Evolutionary conservation across 2,113 vertebrate species (phyloP).

Genomic region (Brachyhypopomus occidentalis): DNA sequence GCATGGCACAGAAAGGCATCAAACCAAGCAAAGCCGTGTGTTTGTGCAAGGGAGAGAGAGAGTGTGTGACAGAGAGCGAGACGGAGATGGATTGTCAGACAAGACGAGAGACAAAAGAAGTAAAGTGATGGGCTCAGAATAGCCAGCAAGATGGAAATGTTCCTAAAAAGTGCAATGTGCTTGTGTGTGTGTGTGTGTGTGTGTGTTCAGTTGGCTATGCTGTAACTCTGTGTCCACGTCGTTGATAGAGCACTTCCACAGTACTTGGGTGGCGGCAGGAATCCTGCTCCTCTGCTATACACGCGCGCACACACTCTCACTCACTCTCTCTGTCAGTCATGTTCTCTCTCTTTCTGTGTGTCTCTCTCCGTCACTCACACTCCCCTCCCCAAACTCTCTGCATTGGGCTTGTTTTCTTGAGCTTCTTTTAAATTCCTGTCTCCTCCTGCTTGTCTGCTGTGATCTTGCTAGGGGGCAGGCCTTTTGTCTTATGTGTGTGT

Average conservation of each 20-base stretch:
- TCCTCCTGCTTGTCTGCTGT: conserved; percentile 60
- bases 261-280: conserved; percentile 38
- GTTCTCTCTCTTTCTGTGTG: neutral
- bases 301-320: neutral
- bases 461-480: conserved; percentile 53
- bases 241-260: conserved; percentile 22
- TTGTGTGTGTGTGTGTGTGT: conserved; percentile 8
- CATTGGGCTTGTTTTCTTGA: conserved; percentile 66
- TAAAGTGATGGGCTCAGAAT: neutral
- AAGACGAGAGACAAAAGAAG: neutral
- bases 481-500: conserved; percentile 47
- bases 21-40: conserved; percentile 50
- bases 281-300: neutral
- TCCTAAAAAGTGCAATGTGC: conserved; percentile 5
- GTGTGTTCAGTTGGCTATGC: conserved; percentile 28
- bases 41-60: neutral
- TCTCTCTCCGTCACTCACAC: conserved; percentile 22
- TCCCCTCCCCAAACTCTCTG: conserved; percentile 41
- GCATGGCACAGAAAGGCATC: conserved; percentile 56
- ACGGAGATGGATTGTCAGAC: neutral
- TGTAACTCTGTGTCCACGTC: conserved; percentile 18
- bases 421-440: conserved; percentile 74
- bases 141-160: conserved; percentile 20
- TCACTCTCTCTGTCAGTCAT: neutral
- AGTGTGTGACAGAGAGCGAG: neutral